Percentiles rank a stretch among this genome's conserved stretches.
These are phyloP conservation scores for Chelon labrosus DNA, from an alignment of 2,797 vertebrate genomes.

Conservation along the genomic window DNA sequence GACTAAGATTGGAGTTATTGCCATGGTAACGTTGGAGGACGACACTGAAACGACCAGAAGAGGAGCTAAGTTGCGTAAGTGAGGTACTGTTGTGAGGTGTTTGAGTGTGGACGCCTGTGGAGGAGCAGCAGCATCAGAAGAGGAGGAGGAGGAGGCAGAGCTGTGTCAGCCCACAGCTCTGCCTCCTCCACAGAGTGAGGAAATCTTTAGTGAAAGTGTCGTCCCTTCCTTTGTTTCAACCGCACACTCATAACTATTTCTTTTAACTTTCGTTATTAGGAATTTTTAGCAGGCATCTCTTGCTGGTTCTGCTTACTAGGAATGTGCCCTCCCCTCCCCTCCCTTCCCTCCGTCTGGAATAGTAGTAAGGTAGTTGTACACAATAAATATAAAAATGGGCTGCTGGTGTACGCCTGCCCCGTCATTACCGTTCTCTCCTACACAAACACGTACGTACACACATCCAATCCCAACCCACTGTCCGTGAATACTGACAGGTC, in stretches of 20 bases:
- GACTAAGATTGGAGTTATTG: slow-evolving; percentile 53
- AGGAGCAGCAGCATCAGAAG: slow-evolving; percentile 49
- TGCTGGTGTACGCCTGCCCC: slow-evolving; percentile 80
- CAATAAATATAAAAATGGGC: slow-evolving; percentile 80
- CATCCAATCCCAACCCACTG: slow-evolving; percentile 35
- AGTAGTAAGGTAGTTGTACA: slow-evolving; percentile 63
- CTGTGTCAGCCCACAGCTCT: slow-evolving; percentile 26
- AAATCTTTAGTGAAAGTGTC: slow-evolving; percentile 11
- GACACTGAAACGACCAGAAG: slow-evolving; percentile 4
- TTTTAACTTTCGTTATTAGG: neutral
- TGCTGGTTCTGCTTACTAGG: slow-evolving; percentile 29
- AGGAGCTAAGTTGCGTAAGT: neutral
- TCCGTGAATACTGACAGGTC: slow-evolving; percentile 60
- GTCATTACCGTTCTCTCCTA: slow-evolving; percentile 37
- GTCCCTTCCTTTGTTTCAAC: neutral
- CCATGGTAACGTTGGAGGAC: slow-evolving; percentile 5
- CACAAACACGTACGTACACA: slow-evolving; percentile 56
- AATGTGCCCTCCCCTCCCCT: neutral
- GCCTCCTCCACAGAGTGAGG: slow-evolving; percentile 10
- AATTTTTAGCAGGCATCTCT: neutral
- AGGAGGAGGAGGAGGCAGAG: slow-evolving; percentile 19
- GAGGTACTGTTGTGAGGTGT: slow-evolving; percentile 27
- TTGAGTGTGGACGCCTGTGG: too few species aligned
- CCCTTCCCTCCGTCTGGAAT: slow-evolving; percentile 32
- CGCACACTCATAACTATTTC: neutral